phyloP scores from a whole-genome alignment of 30 jellyfish, hydroid and myxozoan genomes.

The Hydractinia echinata region DNA sequence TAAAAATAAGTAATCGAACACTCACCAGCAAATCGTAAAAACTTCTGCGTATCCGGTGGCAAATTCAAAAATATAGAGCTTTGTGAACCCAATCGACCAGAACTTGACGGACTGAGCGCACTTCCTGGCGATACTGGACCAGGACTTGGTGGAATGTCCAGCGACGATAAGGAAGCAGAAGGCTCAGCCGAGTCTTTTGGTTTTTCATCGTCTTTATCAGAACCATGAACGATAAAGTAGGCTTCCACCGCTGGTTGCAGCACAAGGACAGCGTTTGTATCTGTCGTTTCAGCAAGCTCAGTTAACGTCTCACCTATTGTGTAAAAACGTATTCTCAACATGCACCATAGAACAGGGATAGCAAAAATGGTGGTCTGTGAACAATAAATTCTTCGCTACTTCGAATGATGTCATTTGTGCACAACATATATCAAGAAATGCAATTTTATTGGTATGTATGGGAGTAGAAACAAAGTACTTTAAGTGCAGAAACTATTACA shows the following conservation, averaged over 20 bases:
- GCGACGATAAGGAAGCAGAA: conserved; percentile 39
- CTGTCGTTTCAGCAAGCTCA: conserved; percentile 93
- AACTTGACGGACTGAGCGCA: conserved; percentile 59
- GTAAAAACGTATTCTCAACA: neutral
- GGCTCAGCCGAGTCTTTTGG: conserved; percentile 33
- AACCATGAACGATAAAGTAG: conserved; percentile 87
- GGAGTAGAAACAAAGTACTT: too few species aligned
- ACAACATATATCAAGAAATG: too few species aligned
- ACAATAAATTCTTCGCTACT: too few species aligned
- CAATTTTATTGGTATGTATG: too few species aligned
- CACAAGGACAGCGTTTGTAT: conserved; percentile 91
- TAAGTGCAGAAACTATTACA: too few species aligned
- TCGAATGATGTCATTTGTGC: too few species aligned
- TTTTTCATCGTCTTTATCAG: conserved; percentile 79
- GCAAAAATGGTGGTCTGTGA: too few species aligned
- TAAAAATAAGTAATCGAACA: neutral
- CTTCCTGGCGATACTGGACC: conserved; percentile 87
- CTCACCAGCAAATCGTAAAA: conserved; percentile 90
- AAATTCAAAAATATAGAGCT: conserved; percentile 42
- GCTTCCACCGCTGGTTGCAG: conserved; percentile 98
- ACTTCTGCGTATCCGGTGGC: conserved; percentile 96
- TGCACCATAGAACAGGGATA: too few species aligned
- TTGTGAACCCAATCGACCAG: conserved; percentile 36
- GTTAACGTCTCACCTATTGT: conserved; percentile 79
- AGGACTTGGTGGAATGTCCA: conserved; percentile 91